Conservation (phyloP, 2,797 vertebrate genomes). For the Enteromius paludinosus region DNA sequence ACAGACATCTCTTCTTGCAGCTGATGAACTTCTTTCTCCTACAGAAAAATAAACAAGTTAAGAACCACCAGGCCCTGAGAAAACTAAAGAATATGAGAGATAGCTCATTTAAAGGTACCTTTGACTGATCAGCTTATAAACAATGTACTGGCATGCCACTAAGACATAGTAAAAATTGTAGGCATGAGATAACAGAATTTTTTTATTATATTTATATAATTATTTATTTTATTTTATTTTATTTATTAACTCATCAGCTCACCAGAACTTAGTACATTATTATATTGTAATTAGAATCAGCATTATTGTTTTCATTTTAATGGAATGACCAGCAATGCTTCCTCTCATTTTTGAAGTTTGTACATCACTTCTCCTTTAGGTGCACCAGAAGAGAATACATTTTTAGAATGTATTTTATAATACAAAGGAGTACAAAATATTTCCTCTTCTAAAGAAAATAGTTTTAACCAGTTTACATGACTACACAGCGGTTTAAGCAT, state of each 20-base stretch:
- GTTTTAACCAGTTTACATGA: not conserved
- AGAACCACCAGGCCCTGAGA: not conserved
- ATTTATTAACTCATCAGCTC: not conserved
- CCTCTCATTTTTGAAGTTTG: not conserved
- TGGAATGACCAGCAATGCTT: not conserved
- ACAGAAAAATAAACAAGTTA: slow-evolving; percentile 38
- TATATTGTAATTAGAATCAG: not conserved
- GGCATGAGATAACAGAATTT: not conserved
- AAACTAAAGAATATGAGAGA: not conserved
- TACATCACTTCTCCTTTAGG: not conserved
- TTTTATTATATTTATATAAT: too few species aligned
- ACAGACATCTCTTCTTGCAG: slow-evolving; percentile 74
- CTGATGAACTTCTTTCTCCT: slow-evolving; percentile 73
- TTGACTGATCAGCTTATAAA: not conserved
- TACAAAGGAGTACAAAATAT: not conserved
- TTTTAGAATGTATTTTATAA: not conserved
- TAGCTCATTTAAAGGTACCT: not conserved
- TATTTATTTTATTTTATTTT: too few species aligned
- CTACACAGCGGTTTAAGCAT: not conserved
- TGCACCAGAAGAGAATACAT: not conserved
- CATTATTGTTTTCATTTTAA: not conserved
- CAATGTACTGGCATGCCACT: not conserved
- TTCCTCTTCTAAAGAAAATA: not conserved
- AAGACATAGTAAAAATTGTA: not conserved
- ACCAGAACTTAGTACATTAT: not conserved